Base-by-base conservation (phyloP, 2,888 invertebrate genomes). In the Pantelozetes paolii region DNA sequence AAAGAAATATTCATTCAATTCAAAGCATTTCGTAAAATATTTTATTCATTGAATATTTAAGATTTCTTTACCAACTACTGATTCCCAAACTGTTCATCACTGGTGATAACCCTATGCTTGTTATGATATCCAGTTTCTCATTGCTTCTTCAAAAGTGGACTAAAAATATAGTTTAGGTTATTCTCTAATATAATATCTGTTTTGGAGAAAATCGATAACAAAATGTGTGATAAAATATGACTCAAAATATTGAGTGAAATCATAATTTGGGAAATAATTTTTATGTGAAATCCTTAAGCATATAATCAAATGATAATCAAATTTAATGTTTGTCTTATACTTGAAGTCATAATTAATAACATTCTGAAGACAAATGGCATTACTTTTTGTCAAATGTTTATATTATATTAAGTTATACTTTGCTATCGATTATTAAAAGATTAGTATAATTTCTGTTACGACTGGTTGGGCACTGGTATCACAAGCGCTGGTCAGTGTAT, bases 101-200 rank as follows among this genome's bases (percentile, higher is more conserved):
- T n/a, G 1, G 2, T 20, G 36, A 36, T 8, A 5, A 8, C 36
- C 28, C 9, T 13, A 28, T 26, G 11, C 28, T 64, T 64, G 64
- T 64, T 64, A 64, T 64, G 2, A 40, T 64, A 64, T 64, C 64
- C 2, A 36, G 36, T 64, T 64, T 64, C 64, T 18, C 20, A 20
- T 36, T 18, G 8, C 36, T n/a, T 18, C 13, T 20, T n/a, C 23
- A 54, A 2, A 18, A 9, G 20, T 20, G 11, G 26, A n/a, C n/a
- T n/a, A n/a, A n/a, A 57, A 28, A 57, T 28, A 57, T 36, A 36
- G 6, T 36, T 36, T 36, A n/a, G 36, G 57, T 57, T 20, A 2
- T 28, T 28, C 2, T 57, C 57, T 23, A 57, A 57, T 26, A 18
- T 57, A 48, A 48, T 48, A 48, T 48, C 5, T 48, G 3, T 48